Percentiles rank a stretch among this genome's conserved stretches.
Evolutionary conservation across 2,113 vertebrate species (phyloP).

Genomic region (Poicephalus meyeri): DNA sequence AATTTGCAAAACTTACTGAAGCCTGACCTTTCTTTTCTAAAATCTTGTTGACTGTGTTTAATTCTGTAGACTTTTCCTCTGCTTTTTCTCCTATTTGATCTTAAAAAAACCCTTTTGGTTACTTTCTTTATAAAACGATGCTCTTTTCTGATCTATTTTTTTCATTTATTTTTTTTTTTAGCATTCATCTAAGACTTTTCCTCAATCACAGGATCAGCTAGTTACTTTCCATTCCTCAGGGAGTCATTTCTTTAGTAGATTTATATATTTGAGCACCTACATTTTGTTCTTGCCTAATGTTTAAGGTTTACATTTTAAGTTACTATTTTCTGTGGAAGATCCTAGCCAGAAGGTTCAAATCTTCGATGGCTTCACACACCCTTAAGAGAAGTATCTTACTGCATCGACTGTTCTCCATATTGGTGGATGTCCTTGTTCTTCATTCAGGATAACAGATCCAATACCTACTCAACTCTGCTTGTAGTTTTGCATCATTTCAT

Average conservation of each 20-base stretch:
- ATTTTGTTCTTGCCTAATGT: background rate
- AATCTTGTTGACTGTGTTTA: conserved; percentile 44
- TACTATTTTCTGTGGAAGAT: background rate
- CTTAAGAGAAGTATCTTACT: background rate
- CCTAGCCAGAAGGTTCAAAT: background rate
- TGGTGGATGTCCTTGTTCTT: background rate
- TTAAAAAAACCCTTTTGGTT: background rate
- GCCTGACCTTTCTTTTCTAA: conserved; percentile 30
- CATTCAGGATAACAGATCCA: background rate
- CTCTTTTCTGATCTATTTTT: background rate
- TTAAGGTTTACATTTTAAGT: background rate
- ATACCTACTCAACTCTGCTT: background rate
- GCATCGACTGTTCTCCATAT: background rate
- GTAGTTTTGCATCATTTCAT: background rate
- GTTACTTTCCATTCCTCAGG: background rate
- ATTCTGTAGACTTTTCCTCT: conserved; percentile 11
- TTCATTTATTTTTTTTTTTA: background rate
- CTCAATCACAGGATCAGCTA: background rate
- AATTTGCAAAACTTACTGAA: conserved; percentile 33
- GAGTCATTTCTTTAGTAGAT: background rate
- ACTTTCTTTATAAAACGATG: background rate
- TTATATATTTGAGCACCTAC: background rate
- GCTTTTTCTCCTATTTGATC: background rate
- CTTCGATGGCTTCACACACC: background rate
- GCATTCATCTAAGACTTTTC: background rate